These are phyloP conservation scores for Cheirogaleus major DNA, from an alignment of 2,797 vertebrate species.

Conservation along the genomic window DNA sequence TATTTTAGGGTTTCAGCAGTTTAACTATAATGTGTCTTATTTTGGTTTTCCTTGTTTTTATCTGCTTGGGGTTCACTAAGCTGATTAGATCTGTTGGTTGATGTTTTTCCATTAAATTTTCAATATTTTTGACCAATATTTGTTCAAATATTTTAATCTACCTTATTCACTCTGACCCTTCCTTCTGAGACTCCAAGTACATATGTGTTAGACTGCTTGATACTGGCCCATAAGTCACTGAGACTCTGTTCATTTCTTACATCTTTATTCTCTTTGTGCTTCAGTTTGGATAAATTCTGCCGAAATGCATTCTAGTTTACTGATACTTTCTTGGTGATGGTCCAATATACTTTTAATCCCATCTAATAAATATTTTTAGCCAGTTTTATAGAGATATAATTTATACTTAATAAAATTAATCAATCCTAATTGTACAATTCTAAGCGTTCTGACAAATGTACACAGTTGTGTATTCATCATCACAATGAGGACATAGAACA, in stretches of 20 bases:
- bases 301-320: background rate
- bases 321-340: background rate
- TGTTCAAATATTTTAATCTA: background rate
- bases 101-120: constrained; percentile 11
- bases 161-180: background rate
- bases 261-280: background rate
- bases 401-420: no score
- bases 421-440: background rate
- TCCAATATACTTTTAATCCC: background rate
- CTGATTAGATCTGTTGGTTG: background rate
- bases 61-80: background rate
- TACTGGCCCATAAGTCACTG: background rate
- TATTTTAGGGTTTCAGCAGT: background rate
- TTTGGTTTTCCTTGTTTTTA: constrained; percentile 24
- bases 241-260: background rate
- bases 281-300: background rate
- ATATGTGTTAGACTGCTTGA: background rate
- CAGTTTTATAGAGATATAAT: background rate
- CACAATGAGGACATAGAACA: background rate
- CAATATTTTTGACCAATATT: constrained; percentile 26
- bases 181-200: background rate
- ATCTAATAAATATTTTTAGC: background rate
- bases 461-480: background rate
- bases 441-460: background rate
- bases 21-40: background rate